Conservation (phyloP, 2,797 vertebrate species). For the Gallirallus australis region DNA sequence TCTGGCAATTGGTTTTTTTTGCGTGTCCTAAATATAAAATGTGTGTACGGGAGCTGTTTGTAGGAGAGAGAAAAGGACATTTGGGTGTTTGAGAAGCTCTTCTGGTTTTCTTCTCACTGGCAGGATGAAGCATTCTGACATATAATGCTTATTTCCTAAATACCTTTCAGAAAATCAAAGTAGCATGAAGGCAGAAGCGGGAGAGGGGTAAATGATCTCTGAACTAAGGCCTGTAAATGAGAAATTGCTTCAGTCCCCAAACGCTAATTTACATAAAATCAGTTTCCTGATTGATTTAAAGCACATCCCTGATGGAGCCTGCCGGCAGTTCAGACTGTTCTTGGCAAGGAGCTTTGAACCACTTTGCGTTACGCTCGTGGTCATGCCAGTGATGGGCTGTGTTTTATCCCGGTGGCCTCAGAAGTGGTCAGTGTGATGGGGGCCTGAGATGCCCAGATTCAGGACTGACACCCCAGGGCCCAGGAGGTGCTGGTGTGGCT, state of each 20-base stretch:
- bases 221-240: constrained; percentile 7
- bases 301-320: background rate
- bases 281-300: constrained; percentile 28
- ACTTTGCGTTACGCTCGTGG: accelerated
- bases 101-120: background rate
- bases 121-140: background rate
- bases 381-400: accelerated
- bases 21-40: constrained; percentile 32
- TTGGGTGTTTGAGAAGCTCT: background rate
- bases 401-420: background rate
- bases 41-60: background rate
- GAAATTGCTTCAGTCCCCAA: background rate
- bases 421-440: accelerated
- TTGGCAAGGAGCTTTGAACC: accelerated
- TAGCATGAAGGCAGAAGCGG: accelerated
- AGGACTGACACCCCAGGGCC: background rate
- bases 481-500: background rate
- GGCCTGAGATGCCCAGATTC: background rate
- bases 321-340: background rate
- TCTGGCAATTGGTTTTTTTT: constrained; percentile 37
- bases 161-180: background rate
- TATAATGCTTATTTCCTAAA: background rate
- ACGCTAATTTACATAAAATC: background rate
- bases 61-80: background rate
- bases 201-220: background rate